A percentile compares a stretch with the other conserved stretches of the same genome.
Evolutionary conservation across 1,140 invertebrate genomes (phyloP).

Genomic region (Camponotus vicinus): DNA sequence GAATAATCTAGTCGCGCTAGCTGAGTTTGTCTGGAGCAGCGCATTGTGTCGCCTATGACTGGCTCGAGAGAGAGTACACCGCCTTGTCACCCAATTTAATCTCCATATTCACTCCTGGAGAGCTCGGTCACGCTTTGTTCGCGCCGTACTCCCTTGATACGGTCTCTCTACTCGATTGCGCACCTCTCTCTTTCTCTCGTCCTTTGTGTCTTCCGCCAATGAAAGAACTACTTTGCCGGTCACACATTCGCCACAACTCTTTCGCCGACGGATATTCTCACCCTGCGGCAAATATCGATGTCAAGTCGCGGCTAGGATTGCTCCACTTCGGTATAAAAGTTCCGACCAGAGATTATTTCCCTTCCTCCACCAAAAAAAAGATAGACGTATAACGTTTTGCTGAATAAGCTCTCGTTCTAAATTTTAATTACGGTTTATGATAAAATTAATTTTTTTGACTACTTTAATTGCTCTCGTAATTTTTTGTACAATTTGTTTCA

Average conservation of each 20-base stretch:
- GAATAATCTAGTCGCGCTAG: conserved; percentile 31
- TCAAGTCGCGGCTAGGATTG: not conserved
- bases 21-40: conserved; percentile 12
- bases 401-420: no score
- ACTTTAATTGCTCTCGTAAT: no score
- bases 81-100: conserved; percentile 64
- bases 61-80: not conserved
- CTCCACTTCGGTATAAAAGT: no score
- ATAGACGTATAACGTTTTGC: no score
- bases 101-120: conserved; percentile 32
- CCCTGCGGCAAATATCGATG: conserved; percentile 18
- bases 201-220: conserved; percentile 10
- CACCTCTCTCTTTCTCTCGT: not conserved
- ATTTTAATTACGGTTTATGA: no score
- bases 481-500: no score
- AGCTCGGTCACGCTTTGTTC: conserved; percentile 49
- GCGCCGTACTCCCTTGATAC: conserved; percentile 25
- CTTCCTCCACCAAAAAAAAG: no score
- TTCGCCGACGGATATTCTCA: conserved; percentile 13
- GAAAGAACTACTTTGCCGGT: conserved; percentile 33
- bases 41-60: conserved; percentile 25
- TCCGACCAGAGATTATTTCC: no score
- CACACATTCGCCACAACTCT: not conserved
- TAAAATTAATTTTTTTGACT: no score
- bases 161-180: conserved; percentile 20